Evolutionary conservation across 2,113 vertebrate species (phyloP).

Genomic region (Crotalus horridus): DNA sequence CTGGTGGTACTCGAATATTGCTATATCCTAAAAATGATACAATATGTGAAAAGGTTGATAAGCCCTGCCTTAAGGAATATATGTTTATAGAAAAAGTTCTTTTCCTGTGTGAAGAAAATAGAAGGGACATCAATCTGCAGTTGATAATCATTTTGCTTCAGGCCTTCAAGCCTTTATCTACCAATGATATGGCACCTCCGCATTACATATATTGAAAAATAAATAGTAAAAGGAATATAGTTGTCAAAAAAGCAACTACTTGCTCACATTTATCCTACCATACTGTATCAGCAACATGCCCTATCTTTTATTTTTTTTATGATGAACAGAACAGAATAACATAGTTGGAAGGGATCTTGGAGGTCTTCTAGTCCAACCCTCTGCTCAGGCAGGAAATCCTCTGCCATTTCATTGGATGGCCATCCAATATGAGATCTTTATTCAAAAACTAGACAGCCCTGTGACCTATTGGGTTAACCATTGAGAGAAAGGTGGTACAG

Average conservation of each 20-base stretch:
- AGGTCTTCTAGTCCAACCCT: not conserved
- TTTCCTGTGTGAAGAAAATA: not conserved
- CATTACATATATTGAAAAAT: slow-evolving; percentile 5
- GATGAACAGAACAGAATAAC: not conserved
- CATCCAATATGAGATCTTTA: not conserved
- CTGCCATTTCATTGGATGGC: not conserved
- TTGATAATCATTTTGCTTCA: not conserved
- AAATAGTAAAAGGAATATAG: not conserved
- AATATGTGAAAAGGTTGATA: too few species aligned
- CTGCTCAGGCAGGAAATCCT: not conserved
- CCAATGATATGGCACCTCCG: not conserved
- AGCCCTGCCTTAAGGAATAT: not conserved
- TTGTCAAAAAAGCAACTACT: not conserved
- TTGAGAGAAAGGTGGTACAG: not conserved
- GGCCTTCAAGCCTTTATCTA: not conserved
- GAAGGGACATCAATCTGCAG: not conserved
- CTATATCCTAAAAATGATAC: too few species aligned
- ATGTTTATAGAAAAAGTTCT: not conserved
- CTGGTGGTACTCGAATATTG: too few species aligned
- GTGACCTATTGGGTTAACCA: not conserved
- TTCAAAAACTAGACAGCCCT: not conserved
- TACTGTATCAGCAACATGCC: not conserved
- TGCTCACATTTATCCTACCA: not conserved
- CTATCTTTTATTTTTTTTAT: not conserved
- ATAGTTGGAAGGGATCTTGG: not conserved